Base-by-base conservation (phyloP, 2,888 invertebrate species). In the Drosophila koepferae region DNA sequence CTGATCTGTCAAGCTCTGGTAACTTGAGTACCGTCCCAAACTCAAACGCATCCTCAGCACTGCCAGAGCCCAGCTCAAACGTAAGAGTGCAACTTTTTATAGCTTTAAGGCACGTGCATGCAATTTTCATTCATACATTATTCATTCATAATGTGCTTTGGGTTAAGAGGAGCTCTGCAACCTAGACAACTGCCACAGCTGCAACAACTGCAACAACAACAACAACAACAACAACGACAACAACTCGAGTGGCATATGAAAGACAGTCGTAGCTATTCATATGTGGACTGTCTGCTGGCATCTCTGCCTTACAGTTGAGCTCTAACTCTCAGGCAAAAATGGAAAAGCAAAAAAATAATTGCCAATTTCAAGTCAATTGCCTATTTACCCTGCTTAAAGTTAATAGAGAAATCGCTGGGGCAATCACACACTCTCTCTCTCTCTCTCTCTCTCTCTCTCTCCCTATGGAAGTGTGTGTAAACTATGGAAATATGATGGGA, bases 101-200 rank as follows among this genome's bases (percentile, higher is more conserved):
- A 82, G 90, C 91, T 81, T 63, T 51, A 75, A 87, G 91, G 91
- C 90, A 91, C 89, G 91, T 91, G 90, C 89, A 89, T 82, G 91
- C 91, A 91, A 91, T 90, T 91, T 90, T 90, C 90, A 88, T 91
- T 90, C 90, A 90, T 90, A 87, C 90, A 91, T 90, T 91, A 90
- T 90, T 90, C 90, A 90, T 90, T 90, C 91, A 91, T 87, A 90
- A 83, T 89, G 85, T 80, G 74, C 86, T 70, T 74, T 74, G 55
- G 86, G 72, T 77, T 82, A 73, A 63, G 68, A 77, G 63, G 63
- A 67, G 64, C 74, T 58, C 72, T 60, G 63, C 46, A 69, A 54
- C 54, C 64, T 59, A 78, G 77, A 67, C 72, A 80, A 49, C 48
- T 18, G 48, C 46, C 48, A 55, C 77, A 48, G n/a, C 75, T 64